Percentiles rank a stretch among this genome's conserved stretches.
These are phyloP conservation scores for Eulemur mongoz DNA, from an alignment of 2,797 vertebrate genomes.

Conservation along the genomic window DNA sequence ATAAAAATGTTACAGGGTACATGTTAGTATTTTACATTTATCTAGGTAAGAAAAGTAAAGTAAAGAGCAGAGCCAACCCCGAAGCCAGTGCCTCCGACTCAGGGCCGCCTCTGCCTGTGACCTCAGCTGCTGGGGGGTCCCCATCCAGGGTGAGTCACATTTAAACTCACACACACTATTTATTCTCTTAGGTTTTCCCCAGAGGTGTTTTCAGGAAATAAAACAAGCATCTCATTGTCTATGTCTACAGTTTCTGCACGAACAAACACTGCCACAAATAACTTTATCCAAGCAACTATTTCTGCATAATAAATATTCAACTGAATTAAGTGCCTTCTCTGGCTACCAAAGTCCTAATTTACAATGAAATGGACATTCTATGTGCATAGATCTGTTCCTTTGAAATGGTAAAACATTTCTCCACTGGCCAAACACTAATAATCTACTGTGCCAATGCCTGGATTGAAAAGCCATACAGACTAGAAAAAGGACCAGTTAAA, in stretches of 20 bases:
- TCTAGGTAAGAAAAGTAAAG: not conserved
- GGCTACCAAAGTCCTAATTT: not conserved
- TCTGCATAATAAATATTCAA: not conserved
- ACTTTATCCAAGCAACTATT: not conserved
- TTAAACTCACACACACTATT: not conserved
- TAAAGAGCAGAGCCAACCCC: not conserved
- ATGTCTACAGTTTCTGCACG: not conserved
- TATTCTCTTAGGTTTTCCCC: not conserved
- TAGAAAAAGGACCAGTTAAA: not conserved
- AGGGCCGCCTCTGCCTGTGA: not conserved
- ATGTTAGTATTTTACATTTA: not conserved
- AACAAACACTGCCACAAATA: constrained; percentile 26
- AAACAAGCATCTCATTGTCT: constrained; percentile 59
- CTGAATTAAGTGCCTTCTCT: not conserved
- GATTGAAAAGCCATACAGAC: not conserved
- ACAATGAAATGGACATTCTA: not conserved
- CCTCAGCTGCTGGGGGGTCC: no score
- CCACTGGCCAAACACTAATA: not conserved
- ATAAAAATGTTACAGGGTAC: not conserved
- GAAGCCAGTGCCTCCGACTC: not conserved
- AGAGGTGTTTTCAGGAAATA: constrained; percentile 40
- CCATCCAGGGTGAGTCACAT: not conserved
- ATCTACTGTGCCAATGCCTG: not conserved
- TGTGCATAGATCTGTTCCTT: not conserved
- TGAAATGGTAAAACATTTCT: not conserved